Base-by-base conservation (phyloP, 2,888 invertebrate genomes). In the Bedellia somnulentella region DNA sequence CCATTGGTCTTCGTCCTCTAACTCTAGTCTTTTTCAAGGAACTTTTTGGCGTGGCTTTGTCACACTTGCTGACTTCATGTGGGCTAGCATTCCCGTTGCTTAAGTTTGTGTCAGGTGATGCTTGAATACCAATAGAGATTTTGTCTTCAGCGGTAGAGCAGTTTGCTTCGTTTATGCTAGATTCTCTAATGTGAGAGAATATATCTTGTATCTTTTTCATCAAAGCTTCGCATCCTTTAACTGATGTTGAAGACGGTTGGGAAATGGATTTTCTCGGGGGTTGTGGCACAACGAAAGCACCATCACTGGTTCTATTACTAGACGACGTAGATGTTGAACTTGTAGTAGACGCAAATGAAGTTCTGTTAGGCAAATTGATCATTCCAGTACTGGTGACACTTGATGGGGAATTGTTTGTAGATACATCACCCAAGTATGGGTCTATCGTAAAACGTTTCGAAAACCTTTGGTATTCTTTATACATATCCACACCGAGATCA, bases 1-100 rank as follows among this genome's bases (percentile, higher is more conserved):
- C 54, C 17, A 75, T 49, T 11, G 61, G 68, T 37, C 78, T 50
- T 14, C 76, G 50, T 27, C 78, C 71, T 25, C 77, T 68, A 0
- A 67, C 59, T 1, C 63, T 45, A 2, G 64, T 57, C 37, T 73
- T 71, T 37, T 78, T 80, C 16, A 78, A 51, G 0, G 75, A 75
- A 35, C 76, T 78, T 45, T 78, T 80, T 1, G 80, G 80, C 0
- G 80, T 80, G 0, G 49, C 49, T 13, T 62, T 58, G 32, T 77
- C 71, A 27, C 63, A 57, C 43, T 67, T 61, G 5, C 48, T 57
- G 0, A 64, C 56, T 47, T 66, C 66, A 17, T 68, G 68, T 0
- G 70, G 70, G 45, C 73, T 73, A 2, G 70, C 67, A 34, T 59
- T 68, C 0, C 75, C 75, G 16, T 76, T 76, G 32, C 66, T 73